A percentile compares a stretch with the other conserved stretches of the same genome.
phyloP scores from a whole-genome alignment of 2,888 invertebrate species.

The Leucania comma region DNA sequence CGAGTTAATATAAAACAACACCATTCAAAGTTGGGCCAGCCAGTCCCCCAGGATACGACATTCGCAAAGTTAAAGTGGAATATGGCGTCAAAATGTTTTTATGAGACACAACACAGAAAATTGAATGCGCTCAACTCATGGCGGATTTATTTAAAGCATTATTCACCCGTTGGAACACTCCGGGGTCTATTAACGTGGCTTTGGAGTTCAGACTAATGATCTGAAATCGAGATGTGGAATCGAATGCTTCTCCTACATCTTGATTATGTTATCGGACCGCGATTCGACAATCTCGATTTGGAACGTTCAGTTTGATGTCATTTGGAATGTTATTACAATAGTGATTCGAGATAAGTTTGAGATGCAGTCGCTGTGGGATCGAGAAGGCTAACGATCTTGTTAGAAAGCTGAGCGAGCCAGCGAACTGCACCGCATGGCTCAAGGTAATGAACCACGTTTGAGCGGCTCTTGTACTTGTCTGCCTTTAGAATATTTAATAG shows the following conservation, averaged over 20 bases:
- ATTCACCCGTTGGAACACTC: slow-evolving; percentile 40
- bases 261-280: slow-evolving; percentile 57
- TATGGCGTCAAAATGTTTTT: slow-evolving; percentile 55
- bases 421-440: slow-evolving; percentile 59
- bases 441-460: slow-evolving; percentile 70
- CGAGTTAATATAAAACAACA: slow-evolving; percentile 44
- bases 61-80: slow-evolving; percentile 56
- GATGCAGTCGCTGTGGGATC: slow-evolving; percentile 58
- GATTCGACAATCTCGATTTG: slow-evolving; percentile 56
- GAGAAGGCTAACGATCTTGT: slow-evolving; percentile 74
- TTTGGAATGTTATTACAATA: slow-evolving; percentile 68
- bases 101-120: slow-evolving; percentile 49
- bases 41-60: slow-evolving; percentile 28
- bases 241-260: slow-evolving; percentile 59
- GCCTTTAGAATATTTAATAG: slow-evolving; percentile 20
- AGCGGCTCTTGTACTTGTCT: slow-evolving; percentile 21
- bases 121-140: slow-evolving; percentile 33
- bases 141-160: slow-evolving; percentile 57
- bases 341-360: slow-evolving; percentile 63
- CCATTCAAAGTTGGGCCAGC: slow-evolving; percentile 37
- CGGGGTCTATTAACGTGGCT: slow-evolving; percentile 58
- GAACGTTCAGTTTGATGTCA: slow-evolving; percentile 47
- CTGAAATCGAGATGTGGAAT: slow-evolving; percentile 67
- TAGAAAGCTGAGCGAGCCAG: slow-evolving; percentile 63
- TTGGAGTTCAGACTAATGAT: slow-evolving; percentile 66